phyloP scores from a whole-genome alignment of 2,113 vertebrate genomes.

The Polypterus senegalus region DNA sequence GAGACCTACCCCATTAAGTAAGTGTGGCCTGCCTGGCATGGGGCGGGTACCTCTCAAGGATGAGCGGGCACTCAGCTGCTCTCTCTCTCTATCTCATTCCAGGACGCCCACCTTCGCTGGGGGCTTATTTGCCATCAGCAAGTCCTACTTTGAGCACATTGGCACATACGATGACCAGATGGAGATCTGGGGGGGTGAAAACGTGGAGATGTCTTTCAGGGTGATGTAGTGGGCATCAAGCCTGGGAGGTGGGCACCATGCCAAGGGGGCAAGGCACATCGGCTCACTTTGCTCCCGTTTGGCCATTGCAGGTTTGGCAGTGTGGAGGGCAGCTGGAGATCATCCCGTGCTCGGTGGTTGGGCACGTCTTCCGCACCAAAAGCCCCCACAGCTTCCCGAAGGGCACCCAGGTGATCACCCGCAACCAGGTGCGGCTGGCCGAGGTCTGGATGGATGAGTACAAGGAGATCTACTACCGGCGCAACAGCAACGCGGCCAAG shows the following conservation, averaged over 20 bases:
- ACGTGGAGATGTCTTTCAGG: slow-evolving; percentile 97
- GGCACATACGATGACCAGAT: slow-evolving; percentile 92
- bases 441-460: slow-evolving; percentile 95
- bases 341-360: slow-evolving; percentile 88
- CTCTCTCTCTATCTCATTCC: slow-evolving; percentile 10
- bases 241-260: no score
- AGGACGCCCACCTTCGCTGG: slow-evolving; percentile 91
- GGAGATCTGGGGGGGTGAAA: slow-evolving; percentile 98
- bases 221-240: slow-evolving; percentile 33
- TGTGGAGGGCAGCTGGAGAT: slow-evolving; percentile 83
- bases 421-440: slow-evolving; percentile 87
- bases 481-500: slow-evolving; percentile 65
- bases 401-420: slow-evolving; percentile 78
- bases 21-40: slow-evolving; percentile 20
- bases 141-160: slow-evolving; percentile 84
- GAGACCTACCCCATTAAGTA: slow-evolving; percentile 91
- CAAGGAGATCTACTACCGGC: slow-evolving; percentile 80
- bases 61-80: not conserved
- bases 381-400: slow-evolving; percentile 94
- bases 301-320: slow-evolving; percentile 73
- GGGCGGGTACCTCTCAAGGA: no score
- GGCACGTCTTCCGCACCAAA: slow-evolving; percentile 90
- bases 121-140: slow-evolving; percentile 86
- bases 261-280: no score
- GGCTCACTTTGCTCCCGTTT: no score